These are phyloP conservation scores for Helicoverpa zea DNA, from an alignment of 1,140 invertebrate genomes.

Conservation along the genomic window DNA sequence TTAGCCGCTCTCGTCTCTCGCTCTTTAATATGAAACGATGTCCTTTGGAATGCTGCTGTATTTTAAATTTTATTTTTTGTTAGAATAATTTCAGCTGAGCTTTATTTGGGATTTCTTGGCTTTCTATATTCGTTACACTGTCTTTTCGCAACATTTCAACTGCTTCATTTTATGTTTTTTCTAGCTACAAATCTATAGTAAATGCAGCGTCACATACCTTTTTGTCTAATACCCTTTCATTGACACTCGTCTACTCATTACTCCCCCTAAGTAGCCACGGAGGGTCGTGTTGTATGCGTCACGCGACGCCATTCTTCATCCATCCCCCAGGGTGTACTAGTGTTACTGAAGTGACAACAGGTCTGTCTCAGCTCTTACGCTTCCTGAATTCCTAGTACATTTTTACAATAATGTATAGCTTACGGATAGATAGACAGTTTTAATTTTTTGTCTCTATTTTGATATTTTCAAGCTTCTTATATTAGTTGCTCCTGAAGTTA, in stretches of 20 bases:
- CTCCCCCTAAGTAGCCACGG: neutral
- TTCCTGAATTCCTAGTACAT: neutral
- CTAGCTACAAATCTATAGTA: too few relatives aligned
- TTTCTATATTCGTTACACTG: neutral
- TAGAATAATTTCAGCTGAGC: neutral
- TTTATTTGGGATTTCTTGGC: neutral
- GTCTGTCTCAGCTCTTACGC: neutral
- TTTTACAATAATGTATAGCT: neutral
- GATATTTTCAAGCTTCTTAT: too few relatives aligned
- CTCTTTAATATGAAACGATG: neutral
- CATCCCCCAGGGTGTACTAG: neutral
- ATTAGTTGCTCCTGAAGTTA: too few relatives aligned
- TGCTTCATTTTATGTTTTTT: neutral
- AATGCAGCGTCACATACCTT: neutral
- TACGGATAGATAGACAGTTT: too few relatives aligned
- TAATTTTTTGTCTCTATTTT: too few relatives aligned
- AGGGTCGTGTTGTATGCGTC: neutral
- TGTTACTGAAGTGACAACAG: constrained; percentile 1
- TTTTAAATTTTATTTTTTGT: neutral
- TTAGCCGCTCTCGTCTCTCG: constrained; percentile 3
- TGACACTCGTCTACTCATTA: neutral
- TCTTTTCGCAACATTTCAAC: neutral
- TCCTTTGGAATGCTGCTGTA: constrained; percentile 5
- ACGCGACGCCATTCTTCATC: neutral
- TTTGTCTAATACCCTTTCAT: neutral